A percentile compares a stretch with the other conserved stretches of the same genome.
These are phyloP conservation scores for Aythya baeri DNA, from an alignment of 2,113 vertebrate genomes.

Conservation along the genomic window DNA sequence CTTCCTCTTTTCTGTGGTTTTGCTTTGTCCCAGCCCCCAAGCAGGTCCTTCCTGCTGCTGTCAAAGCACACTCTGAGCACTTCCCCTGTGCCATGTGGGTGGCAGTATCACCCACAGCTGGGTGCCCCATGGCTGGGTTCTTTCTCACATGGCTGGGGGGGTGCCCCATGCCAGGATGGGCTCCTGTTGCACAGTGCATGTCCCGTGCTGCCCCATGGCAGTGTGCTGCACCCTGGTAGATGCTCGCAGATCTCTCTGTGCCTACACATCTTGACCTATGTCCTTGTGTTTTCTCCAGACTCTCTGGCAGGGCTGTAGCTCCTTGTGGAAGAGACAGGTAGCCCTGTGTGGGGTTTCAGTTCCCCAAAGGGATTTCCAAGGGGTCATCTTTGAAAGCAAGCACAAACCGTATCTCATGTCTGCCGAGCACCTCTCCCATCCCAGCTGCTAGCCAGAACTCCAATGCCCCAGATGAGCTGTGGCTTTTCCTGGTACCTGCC, in stretches of 20 bases:
- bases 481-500: neutral
- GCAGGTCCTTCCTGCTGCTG: constrained; percentile 31
- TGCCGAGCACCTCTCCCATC: rapidly evolving
- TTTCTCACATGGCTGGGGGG: neutral
- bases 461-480: rapidly evolving
- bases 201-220: neutral
- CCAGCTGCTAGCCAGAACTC: neutral
- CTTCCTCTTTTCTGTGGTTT: constrained; percentile 55
- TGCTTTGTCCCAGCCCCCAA: neutral
- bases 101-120: rapidly evolving
- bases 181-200: neutral
- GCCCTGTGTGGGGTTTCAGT: neutral
- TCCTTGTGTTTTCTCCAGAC: no score
- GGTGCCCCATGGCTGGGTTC: neutral
- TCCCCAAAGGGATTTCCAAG: neutral
- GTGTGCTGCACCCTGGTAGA: neutral
- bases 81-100: neutral
- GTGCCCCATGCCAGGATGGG: neutral
- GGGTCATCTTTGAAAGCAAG: neutral
- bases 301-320: rapidly evolving
- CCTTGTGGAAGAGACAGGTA: neutral
- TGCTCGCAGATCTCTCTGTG: no score
- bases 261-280: neutral
- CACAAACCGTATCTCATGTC: neutral
- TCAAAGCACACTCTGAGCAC: neutral